Evolutionary conservation across 1,140 invertebrate species (phyloP).

Genomic region (Drosophila equinoxialis): DNA sequence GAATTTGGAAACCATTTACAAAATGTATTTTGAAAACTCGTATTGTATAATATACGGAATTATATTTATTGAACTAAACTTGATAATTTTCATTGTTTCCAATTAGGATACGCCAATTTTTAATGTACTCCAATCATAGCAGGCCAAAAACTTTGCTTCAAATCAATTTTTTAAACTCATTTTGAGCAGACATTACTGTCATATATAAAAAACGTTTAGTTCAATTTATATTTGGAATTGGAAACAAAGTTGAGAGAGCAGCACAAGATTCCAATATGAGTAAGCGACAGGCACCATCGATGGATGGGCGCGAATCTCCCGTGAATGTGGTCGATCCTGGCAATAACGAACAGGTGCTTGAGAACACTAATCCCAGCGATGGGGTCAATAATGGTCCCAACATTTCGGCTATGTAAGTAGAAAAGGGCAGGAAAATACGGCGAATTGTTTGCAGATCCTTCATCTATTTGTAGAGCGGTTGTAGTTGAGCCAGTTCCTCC

Average conservation of each 20-base stretch:
- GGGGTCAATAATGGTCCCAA: too few relatives aligned
- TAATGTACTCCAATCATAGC: too few relatives aligned
- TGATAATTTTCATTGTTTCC: background rate
- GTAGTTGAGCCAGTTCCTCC: background rate
- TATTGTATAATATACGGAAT: constrained; percentile 40
- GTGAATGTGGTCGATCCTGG: too few relatives aligned
- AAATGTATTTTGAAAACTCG: constrained; percentile 27
- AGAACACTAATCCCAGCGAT: background rate
- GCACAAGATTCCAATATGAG: background rate
- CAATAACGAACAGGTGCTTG: background rate
- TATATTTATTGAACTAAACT: constrained; percentile 25
- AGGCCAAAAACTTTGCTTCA: too few relatives aligned
- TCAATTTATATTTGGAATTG: background rate
- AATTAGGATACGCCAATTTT: too few relatives aligned
- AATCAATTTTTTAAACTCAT: too few relatives aligned
- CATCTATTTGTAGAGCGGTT: background rate
- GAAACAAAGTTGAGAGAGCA: background rate
- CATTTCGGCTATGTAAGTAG: background rate
- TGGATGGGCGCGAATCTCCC: background rate
- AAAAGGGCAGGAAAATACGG: background rate
- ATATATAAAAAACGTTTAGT: background rate
- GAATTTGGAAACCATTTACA: constrained; percentile 39
- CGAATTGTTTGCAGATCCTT: background rate
- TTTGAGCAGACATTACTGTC: background rate
- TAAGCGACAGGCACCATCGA: background rate